Evolutionary conservation across 2,797 vertebrate genomes (phyloP).

Genomic region (Urocyon cinereoargenteus): DNA sequence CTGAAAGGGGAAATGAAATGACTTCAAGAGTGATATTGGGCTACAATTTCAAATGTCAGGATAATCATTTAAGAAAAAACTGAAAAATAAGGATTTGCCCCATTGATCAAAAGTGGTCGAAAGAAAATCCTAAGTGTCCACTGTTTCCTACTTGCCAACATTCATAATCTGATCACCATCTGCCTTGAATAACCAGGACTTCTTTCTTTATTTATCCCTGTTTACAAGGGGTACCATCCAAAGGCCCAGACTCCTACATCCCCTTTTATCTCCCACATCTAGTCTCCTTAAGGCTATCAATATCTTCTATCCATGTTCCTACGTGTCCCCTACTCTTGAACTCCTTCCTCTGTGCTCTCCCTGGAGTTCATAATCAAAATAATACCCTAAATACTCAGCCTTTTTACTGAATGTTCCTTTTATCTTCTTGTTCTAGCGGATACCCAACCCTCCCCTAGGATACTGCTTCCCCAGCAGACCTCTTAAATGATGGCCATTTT

Average conservation of each 20-base stretch:
- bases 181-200: not conserved
- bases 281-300: not conserved
- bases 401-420: not conserved
- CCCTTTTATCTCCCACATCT: not conserved
- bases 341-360: not conserved
- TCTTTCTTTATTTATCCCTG: not conserved
- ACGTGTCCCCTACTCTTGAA: not conserved
- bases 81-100: not conserved
- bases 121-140: not conserved
- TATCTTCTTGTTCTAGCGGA: not conserved
- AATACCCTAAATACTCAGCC: not conserved
- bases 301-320: not conserved
- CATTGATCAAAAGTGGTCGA: not conserved
- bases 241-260: not conserved
- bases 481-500: not conserved
- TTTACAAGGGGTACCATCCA: not conserved
- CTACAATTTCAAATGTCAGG: not conserved
- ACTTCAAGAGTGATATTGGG: not conserved
- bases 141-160: not conserved
- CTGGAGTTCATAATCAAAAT: not conserved
- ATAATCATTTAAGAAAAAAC: constrained; percentile 13
- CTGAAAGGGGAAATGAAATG: not conserved
- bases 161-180: not conserved
- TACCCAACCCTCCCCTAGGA: not conserved
- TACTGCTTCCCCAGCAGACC: not conserved